Base-by-base conservation (phyloP, 2,797 vertebrate genomes). In the Coendou prehensilis region DNA sequence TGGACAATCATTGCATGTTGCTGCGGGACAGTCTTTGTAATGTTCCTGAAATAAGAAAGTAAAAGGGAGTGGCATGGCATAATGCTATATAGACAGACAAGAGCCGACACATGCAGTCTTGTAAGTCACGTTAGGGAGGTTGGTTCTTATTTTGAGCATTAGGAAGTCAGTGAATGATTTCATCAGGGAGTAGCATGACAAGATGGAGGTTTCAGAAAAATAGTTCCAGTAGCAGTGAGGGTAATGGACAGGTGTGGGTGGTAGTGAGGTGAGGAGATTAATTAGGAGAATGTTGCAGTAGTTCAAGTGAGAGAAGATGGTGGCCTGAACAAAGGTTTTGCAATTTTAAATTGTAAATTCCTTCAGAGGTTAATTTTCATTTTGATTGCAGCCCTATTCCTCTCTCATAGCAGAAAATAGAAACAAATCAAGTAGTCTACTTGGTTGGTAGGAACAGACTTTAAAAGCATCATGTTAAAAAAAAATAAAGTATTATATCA, bases 351-450 rank as follows among this genome's bases (percentile, higher is more conserved):
- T 52, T 85, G 50, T 93, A 96, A 96, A 96, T 97, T 78, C 91
- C 63, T 93, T 94, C n/a, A 89, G 87, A 96, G 92, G 54, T 81
- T 95, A 84, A 91, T 94, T 96, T 96, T 97, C 82, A 89, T 71
- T 95, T 97, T 97, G 23, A 50, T 96, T 85, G 47, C 50, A 97
- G 50, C n/a, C 47, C 47, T 86, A 93, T 95, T 91, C 63, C 63
- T 28, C 93, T 95, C 54, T 96, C 54, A 93, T 79, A 79, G 84
- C 89, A 96, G 73, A 96, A 97, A 97, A 94, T 93, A 97, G 87
- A 95, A 97, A 87, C 83, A 89, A 97, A 92, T 80, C 69, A 10
- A 96, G 56, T 64, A 93, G 75, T 97, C 80, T 94, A 76, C 89
- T 95, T 92, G n/a, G 69, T 91, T 87, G 92, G 61, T 96, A 63